Base-by-base conservation (phyloP, 2,888 invertebrate genomes). In the Pachycephus smyrnensis region DNA sequence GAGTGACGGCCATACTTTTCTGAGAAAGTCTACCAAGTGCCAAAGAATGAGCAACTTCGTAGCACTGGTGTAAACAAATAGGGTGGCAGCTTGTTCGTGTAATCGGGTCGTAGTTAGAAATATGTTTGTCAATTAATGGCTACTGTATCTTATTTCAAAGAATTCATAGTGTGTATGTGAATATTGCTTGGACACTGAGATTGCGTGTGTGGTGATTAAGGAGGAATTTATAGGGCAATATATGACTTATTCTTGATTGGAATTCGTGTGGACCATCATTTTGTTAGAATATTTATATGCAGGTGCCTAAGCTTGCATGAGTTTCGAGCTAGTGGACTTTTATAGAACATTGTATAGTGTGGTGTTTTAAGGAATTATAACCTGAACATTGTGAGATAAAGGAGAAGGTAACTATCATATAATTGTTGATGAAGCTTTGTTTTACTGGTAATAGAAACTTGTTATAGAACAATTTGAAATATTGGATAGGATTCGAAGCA, bases 401-500 rank as follows among this genome's bases (percentile, higher is more conserved):
- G 55, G 23, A 23, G 15, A 55, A 55, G 55, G 55, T 55, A 55
- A 55, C 23, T 55, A 9, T 6, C 9, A 23, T 23, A 2, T 1
- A 23, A 23, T 55, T 23, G 6, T 55, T 55, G 2, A 55, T 55
- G 9, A 55, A 55, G 23, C 15, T 40, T 15, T 15, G 40, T 23
- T 55, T 55, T 55, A 23, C 55, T 9, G 23, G 9, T 23, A 55
- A 23, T 55, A 9, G 23, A 55, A 23, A 23, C 23, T 55, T 55
- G 55, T 55, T 55, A 55, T 9, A 23, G 23, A 55, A 23, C 1
- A 55, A 23, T 55, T 55, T 55, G 23, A 71, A 71, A 11, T 32
- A 71, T 23, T 31, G 71, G 32, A 33, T 12, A 74, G 74, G 30
- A 32, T 30, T 30, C 32, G 68, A 55, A 76, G 74, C 37, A 79